Evolutionary conservation across 2,113 vertebrate genomes (phyloP), one percentile per base, ranked within the genome.

Genomic region (Charina bottae): DNA sequence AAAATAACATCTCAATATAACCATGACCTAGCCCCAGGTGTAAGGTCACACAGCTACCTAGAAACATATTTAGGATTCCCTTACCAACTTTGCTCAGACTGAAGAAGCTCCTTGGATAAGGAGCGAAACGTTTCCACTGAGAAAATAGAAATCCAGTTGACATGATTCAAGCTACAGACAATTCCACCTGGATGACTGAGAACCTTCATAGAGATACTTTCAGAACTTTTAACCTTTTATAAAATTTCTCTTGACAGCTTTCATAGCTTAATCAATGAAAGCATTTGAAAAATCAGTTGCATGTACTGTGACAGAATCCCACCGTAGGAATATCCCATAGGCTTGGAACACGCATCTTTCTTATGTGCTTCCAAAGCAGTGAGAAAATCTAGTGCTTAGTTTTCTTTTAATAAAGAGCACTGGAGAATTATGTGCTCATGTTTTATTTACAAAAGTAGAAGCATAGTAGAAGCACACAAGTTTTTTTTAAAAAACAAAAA

Each of bases 401-500:
- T 68, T 68, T 26, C 8, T 68, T 89, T 53, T 24, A 4, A 54
- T n/a, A 5, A 68, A 68, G 60, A 33, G 6, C 26, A 68, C 13
- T 89, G 13, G 59, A 64, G 24, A 89, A 64, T 64, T 89, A 49
- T 2, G 15, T 19, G 53, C 12, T 59, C 46, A 26, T 83, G 13
- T 58, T 87, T 90, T 56, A 46, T 28, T 90, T 83, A 58, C n/a
- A 83, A 72, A 89, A 21, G 33, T 89, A 68, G 53, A 64, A 54
- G 3, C 3, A 68, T 26, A n/a, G 46, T 23, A 9, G 26, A 89
- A 54, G 49, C 28, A 89, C 49, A 54, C 11, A 12, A 23, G 26
- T 8, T 89, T 28, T 26, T 64, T 28, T 28, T 62, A 62, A 89
- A 68, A 89, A n/a, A 5, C 46, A 49, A 49, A 49, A 58, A 33